phyloP scores from a whole-genome alignment of 1,140 invertebrate species.

The Caerostris extrusa region DNA sequence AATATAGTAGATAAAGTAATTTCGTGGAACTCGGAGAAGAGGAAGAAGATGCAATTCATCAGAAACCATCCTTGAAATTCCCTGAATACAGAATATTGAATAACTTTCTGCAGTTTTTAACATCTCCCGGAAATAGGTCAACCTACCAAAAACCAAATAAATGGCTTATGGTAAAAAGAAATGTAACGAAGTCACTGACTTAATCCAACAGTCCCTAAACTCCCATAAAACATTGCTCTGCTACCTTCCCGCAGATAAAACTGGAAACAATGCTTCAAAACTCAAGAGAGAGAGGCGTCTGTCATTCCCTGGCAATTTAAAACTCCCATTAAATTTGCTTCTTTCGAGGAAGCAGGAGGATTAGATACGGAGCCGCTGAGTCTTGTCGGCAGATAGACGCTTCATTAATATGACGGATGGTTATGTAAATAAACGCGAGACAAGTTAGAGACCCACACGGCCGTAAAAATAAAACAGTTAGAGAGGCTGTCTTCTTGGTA shows the following conservation, averaged over 20 bases:
- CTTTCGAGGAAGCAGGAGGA: neutral
- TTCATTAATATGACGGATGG: constrained; percentile 33
- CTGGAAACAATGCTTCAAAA: neutral
- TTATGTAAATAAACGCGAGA: constrained; percentile 14
- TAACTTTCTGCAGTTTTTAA: too few species aligned
- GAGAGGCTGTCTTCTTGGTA: neutral
- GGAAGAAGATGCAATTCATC: too few species aligned
- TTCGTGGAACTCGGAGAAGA: too few species aligned
- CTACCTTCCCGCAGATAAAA: neutral
- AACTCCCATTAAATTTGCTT: neutral
- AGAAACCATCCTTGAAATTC: too few species aligned
- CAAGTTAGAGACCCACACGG: constrained; percentile 27
- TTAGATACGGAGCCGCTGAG: constrained; percentile 15
- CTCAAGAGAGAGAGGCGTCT: neutral
- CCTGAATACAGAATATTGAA: too few species aligned
- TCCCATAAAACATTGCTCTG: too few species aligned
- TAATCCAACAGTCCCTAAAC: too few species aligned
- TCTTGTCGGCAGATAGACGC: constrained; percentile 29
- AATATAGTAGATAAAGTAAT: too few species aligned
- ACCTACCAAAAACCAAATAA: too few species aligned
- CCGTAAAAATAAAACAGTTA: neutral
- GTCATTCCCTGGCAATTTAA: neutral
- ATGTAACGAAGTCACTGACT: too few species aligned
- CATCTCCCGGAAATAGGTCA: too few species aligned
- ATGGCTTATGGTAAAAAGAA: too few species aligned